Conservation (phyloP, 2,113 vertebrate genomes). For the Eira barbara region DNA sequence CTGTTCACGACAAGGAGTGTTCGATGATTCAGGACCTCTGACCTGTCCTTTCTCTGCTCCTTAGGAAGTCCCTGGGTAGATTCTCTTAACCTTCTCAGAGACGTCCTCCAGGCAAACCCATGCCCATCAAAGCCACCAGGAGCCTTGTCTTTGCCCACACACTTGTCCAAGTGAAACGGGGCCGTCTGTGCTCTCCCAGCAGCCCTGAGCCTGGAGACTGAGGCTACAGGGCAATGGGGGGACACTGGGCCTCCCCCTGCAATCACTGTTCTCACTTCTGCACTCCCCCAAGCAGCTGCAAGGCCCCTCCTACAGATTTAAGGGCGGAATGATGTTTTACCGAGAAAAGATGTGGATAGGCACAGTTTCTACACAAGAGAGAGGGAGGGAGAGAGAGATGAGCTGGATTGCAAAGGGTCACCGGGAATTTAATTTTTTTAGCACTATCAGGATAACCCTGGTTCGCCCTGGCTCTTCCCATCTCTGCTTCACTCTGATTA, state of each 20-base stretch:
- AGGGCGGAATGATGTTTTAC: neutral
- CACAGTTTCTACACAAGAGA: rapidly evolving
- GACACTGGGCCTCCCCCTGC: rapidly evolving
- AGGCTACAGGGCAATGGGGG: neutral
- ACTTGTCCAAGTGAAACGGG: rapidly evolving
- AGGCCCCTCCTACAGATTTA: neutral
- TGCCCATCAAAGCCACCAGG: neutral
- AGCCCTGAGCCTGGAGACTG: neutral
- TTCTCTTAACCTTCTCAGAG: neutral
- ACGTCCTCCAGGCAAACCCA: neutral
- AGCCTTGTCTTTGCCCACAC: rapidly evolving
- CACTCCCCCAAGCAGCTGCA: neutral
- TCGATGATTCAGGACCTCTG: rapidly evolving
- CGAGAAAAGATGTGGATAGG: neutral
- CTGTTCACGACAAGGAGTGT: neutral
- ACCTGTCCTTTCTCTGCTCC: neutral
- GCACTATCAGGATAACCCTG: neutral
- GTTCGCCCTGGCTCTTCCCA: neutral
- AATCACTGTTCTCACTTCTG: neutral
- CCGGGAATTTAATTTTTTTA: neutral
- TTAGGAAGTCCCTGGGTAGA: rapidly evolving
- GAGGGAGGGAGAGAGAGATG: neutral
- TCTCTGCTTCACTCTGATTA: neutral
- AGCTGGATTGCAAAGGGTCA: neutral
- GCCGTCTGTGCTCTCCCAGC: rapidly evolving